These are phyloP conservation scores for Hyposoter didymator DNA, from an alignment of 2,888 invertebrate genomes.

Conservation along the genomic window DNA sequence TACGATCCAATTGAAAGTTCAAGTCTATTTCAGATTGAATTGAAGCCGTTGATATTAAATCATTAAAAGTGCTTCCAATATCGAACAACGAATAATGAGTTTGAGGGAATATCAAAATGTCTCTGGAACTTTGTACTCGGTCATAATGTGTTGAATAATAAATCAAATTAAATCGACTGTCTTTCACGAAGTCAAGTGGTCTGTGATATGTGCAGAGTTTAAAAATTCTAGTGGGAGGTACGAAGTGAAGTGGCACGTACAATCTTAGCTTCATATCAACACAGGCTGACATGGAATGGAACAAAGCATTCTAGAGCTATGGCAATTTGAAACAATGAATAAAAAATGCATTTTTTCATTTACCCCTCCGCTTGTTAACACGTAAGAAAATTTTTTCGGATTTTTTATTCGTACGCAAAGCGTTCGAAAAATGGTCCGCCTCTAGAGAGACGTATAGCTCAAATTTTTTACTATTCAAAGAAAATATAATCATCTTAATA, in stretches of 20 bases:
- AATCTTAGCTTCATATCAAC: background rate
- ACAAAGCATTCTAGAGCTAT: background rate
- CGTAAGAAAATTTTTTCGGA: background rate
- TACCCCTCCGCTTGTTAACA: background rate
- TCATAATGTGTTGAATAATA: background rate
- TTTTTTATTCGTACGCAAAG: background rate
- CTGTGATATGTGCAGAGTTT: background rate
- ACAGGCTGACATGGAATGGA: background rate
- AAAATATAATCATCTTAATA: too few relatives aligned
- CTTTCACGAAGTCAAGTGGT: background rate
- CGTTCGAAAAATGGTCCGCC: background rate
- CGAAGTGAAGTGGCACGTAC: background rate
- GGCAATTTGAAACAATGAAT: background rate
- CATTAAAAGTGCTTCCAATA: background rate
- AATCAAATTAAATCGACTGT: background rate
- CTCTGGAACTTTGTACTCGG: background rate
- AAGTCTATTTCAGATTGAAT: background rate
- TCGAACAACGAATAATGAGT: background rate
- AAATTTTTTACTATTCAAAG: too few relatives aligned
- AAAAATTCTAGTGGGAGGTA: background rate
- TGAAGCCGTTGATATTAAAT: background rate
- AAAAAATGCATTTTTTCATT: background rate
- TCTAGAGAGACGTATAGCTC: too few relatives aligned
- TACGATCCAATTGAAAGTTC: background rate
- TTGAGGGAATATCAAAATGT: background rate